Percentiles rank a stretch among this genome's conserved stretches.
Conservation (phyloP, 2,113 vertebrate genomes). For the Archilochus colubris region DNA sequence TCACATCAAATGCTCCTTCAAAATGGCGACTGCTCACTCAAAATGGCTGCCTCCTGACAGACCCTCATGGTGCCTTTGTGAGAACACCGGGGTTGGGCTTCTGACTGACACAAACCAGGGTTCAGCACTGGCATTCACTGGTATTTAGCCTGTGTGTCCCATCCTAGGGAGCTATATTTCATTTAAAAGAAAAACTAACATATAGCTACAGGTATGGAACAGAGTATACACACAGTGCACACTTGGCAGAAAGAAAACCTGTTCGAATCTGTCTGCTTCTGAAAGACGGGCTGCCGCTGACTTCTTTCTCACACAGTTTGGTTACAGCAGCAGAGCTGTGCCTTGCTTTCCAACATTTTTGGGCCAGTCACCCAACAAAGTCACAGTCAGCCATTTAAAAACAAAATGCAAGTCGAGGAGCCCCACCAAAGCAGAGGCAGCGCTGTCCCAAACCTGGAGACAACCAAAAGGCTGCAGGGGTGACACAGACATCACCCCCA, state of each 20-base stretch:
- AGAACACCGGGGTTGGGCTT: not conserved
- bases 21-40: not conserved
- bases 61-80: not conserved
- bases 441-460: not conserved
- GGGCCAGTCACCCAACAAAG: not conserved
- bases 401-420: not conserved
- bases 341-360: not conserved
- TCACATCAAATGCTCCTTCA: no score
- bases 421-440: not conserved
- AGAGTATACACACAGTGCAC: rapidly evolving
- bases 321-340: not conserved
- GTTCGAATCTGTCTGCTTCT: not conserved
- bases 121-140: not conserved
- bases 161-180: not conserved
- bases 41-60: not conserved
- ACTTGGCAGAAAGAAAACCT: not conserved
- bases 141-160: not conserved
- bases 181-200: not conserved
- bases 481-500: not conserved
- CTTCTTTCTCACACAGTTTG: not conserved
- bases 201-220: rapidly evolving
- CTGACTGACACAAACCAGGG: no score
- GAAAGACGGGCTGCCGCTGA: rapidly evolving
- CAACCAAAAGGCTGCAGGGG: no score
- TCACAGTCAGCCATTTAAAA: not conserved